Conservation (phyloP, 2,888 invertebrate species). For the Tinea pellionella region DNA sequence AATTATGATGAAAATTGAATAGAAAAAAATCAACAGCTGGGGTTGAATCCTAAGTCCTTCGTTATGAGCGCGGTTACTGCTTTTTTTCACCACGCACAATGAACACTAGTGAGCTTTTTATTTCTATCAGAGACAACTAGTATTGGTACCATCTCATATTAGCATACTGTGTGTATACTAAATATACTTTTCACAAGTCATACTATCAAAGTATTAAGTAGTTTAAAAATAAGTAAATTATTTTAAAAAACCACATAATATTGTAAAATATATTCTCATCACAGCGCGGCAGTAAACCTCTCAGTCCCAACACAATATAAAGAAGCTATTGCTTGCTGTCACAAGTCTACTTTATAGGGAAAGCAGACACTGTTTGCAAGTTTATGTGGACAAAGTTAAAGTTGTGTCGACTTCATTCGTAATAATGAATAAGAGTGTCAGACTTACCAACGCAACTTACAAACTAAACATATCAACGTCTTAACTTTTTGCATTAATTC, state of each 20-base stretch:
- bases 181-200: too few species aligned
- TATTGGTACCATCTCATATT: too few species aligned
- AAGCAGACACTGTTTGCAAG: constrained; percentile 45
- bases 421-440: constrained; percentile 61
- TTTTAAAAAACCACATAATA: constrained; percentile 19
- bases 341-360: constrained; percentile 65
- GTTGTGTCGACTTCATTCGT: constrained; percentile 49
- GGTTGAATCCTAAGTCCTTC: too few species aligned
- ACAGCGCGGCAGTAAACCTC: constrained; percentile 59
- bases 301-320: constrained; percentile 67
- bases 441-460: constrained; percentile 22
- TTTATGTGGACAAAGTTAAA: constrained; percentile 59
- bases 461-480: constrained; percentile 25
- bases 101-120: too few species aligned
- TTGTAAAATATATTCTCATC: constrained; percentile 60
- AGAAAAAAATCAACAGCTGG: too few species aligned
- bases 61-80: too few species aligned
- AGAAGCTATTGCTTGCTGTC: constrained; percentile 67
- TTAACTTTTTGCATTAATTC: constrained; percentile 32
- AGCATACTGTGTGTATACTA: too few species aligned
- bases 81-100: too few species aligned
- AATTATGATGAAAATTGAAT: too few species aligned
- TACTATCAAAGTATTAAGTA: too few species aligned
- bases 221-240: too few species aligned
- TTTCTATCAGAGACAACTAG: too few species aligned